Conservation (phyloP, 2,888 invertebrate genomes). For the Prosapia bicincta region DNA sequence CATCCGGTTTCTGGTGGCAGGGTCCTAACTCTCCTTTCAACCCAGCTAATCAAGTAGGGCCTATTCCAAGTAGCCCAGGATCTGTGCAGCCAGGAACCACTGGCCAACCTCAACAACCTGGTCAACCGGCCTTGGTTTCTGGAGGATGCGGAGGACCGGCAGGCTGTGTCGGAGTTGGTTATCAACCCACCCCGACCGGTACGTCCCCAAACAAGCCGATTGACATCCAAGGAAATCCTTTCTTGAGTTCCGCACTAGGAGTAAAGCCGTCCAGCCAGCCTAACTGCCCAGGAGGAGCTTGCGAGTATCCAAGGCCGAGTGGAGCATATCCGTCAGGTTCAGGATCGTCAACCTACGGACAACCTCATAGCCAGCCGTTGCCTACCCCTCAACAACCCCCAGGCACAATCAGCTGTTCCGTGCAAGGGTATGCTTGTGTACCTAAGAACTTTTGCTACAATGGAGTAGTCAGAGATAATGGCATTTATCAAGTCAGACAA, state of each 20-base stretch:
- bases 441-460: conserved; percentile 11
- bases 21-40: conserved; percentile 57
- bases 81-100: background rate
- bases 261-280: conserved; percentile 1
- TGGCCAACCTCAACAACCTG: conserved; percentile 6
- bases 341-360: background rate
- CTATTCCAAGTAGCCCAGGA: conserved; percentile 9
- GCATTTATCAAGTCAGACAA: conserved; percentile 12
- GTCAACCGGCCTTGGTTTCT: background rate
- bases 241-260: conserved; percentile 24
- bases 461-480: conserved; percentile 17
- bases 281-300: conserved; percentile 7
- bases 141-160: conserved; percentile 17
- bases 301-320: background rate
- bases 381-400: background rate
- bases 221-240: conserved; percentile 22
- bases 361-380: background rate
- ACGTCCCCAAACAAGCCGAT: conserved; percentile 18
- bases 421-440: conserved; percentile 11
- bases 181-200: conserved; percentile 6
- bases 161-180: conserved; percentile 14
- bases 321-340: background rate
- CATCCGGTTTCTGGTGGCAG: conserved; percentile 60
- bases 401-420: conserved; percentile 2
- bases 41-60: conserved; percentile 43